Base-by-base conservation (phyloP, 1,140 invertebrate genomes). In the Asobara japonica region DNA sequence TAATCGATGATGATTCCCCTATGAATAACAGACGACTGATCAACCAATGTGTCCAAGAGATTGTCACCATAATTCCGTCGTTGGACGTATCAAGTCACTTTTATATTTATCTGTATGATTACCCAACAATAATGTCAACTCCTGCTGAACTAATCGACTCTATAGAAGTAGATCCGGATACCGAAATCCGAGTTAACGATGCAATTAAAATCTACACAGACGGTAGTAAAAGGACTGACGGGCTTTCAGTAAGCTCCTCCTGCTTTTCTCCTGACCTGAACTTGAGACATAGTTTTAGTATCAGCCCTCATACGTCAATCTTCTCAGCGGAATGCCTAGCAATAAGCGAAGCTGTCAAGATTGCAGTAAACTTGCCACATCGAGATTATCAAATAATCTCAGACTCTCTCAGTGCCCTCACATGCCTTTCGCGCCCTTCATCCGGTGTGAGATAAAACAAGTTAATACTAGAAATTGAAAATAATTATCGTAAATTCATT, bases 401-500 rank as follows among this genome's bases (percentile, higher is more conserved):
- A 36, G 33, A 36, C 33, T 36, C 33, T 7, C 33, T 36, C 33
- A 36, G 33, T 36, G 13, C 33, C 33, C 13, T 36, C 5, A 36
- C 31, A 38, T 8, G 10, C 11, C 11, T 72, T 16, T 3, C 16
- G 1, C 4, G 5, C 13, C n/a, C 1, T 11, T 10, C 36, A n/a
- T 3, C 11, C 22, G 65, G n/a, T 33, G 11, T 48, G 18, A 45
- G 31, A 29, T 18, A 3, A 3, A 71, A 71, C 31, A 31, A 33
- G 31, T 48, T 25, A 7, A 45, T 71, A 4, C 22, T 48, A 3
- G 18, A 65, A 45, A 71, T 71, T 13, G 36, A 65, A 51, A 25
- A 10, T 13, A 29, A 31, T 65, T 45, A 41, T 36, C 18, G 31
- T 20, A 13, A 65, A 65, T 72, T 65, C 7, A 10, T 8, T 13